Conservation (phyloP, 2,888 invertebrate species). For the Hirtodrosophila trivittata region DNA sequence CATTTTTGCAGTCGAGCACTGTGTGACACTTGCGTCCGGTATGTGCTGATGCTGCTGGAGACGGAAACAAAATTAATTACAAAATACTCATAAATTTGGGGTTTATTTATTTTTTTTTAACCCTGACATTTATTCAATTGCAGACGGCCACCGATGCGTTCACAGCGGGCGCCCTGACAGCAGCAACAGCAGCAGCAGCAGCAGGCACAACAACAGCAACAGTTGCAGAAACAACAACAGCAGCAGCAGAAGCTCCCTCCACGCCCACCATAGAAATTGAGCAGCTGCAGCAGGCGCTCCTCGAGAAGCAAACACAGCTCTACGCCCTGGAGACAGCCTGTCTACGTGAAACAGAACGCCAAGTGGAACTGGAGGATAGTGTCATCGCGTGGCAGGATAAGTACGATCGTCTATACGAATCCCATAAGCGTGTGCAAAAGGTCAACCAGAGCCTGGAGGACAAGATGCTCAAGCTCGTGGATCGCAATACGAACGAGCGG, state of each 20-base stretch:
- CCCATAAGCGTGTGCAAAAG: constrained; percentile 96
- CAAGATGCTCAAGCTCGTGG: constrained; percentile 95
- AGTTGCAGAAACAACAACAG: constrained; percentile 5
- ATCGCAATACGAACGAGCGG: constrained; percentile 95
- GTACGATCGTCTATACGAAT: constrained; percentile 95
- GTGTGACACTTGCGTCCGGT: constrained; percentile 65
- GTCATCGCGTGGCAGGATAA: constrained; percentile 95
- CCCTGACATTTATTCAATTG: constrained; percentile 46
- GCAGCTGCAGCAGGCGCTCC: constrained; percentile 89
- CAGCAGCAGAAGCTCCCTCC: constrained; percentile 16
- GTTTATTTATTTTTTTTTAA: constrained; percentile 16
- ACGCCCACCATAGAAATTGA: constrained; percentile 86
- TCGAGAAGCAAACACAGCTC: constrained; percentile 92
- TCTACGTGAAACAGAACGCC: constrained; percentile 90
- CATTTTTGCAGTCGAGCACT: constrained; percentile 51
- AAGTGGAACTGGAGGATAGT: constrained; percentile 92
- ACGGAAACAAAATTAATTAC: constrained; percentile 72
- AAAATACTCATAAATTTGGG: constrained; percentile 41
- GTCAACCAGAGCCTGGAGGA: constrained; percentile 97
- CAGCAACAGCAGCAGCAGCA: constrained; percentile 23
- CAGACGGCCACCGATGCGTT: constrained; percentile 54
- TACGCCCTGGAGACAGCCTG: constrained; percentile 94
- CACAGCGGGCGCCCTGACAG: constrained; percentile 46
- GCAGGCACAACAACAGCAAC: constrained; percentile 18
- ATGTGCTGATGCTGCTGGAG: constrained; percentile 28